A percentile compares a stretch with the other conserved stretches of the same genome.
These are phyloP conservation scores for Anguilla pacifica DNA, from an alignment of 2,797 vertebrate species.

Conservation along the genomic window DNA sequence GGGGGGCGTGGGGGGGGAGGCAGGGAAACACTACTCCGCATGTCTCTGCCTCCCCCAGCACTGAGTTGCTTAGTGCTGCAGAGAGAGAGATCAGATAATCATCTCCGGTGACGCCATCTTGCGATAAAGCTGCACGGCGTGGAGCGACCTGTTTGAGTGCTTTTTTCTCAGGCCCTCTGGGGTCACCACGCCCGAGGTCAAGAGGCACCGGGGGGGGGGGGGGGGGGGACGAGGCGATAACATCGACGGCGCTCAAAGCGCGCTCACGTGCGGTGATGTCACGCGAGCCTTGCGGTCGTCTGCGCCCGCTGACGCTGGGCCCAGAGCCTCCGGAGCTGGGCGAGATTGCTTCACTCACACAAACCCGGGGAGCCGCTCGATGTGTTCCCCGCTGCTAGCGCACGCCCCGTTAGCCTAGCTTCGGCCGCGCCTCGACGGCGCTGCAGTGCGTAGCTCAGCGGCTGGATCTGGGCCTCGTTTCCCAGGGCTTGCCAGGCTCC, in stretches of 20 bases:
- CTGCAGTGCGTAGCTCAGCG: background rate
- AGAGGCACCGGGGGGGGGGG: too few relatives aligned
- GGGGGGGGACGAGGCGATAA: too few relatives aligned
- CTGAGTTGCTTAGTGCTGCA: background rate
- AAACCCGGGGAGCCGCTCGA: too few relatives aligned
- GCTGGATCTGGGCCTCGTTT: background rate
- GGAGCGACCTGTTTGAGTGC: background rate
- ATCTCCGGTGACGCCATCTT: slow-evolving; percentile 7
- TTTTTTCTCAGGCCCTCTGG: background rate
- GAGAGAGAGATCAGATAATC: slow-evolving; percentile 14
- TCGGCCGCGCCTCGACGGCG: background rate
- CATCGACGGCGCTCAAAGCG: background rate
- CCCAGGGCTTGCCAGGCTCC: background rate
- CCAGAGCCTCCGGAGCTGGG: background rate
- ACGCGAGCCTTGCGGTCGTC: background rate
- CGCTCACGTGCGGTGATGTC: background rate
- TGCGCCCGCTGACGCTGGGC: too few relatives aligned
- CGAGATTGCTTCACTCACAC: background rate
- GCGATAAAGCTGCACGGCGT: background rate
- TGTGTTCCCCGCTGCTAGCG: too few relatives aligned
- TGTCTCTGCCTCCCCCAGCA: background rate
- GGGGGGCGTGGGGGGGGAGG: background rate
- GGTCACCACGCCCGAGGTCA: slow-evolving; percentile 13
- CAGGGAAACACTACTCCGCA: background rate
- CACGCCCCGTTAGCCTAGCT: too few relatives aligned